Percentiles rank a stretch among this genome's conserved stretches.
These are phyloP conservation scores for Karalla daura DNA, from an alignment of 2,797 vertebrate genomes.

Conservation along the genomic window DNA sequence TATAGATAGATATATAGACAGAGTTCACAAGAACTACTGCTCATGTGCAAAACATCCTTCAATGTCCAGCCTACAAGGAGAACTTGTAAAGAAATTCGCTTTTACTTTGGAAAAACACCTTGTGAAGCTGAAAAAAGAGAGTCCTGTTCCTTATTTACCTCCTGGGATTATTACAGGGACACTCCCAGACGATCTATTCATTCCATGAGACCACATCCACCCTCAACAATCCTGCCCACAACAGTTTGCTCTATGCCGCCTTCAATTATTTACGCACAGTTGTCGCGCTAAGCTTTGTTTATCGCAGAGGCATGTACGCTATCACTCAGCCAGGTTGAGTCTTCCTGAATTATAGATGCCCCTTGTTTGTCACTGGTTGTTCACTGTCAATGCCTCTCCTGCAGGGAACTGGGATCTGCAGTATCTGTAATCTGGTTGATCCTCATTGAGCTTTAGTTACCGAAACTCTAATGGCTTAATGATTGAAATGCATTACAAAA, in stretches of 20 bases:
- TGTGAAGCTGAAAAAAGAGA: no score
- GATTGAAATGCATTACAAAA: constrained; percentile 56
- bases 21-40: no score
- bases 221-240: neutral
- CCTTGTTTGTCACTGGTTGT: constrained; percentile 61
- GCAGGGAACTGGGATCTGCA: constrained; percentile 26
- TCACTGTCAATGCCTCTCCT: constrained; percentile 38
- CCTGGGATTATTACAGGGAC: neutral
- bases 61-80: no score
- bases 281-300: constrained; percentile 63
- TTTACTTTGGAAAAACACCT: no score
- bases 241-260: constrained; percentile 16
- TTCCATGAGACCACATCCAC: constrained; percentile 3
- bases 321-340: constrained; percentile 50
- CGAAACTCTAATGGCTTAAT: constrained; percentile 52
- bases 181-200: neutral
- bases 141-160: no score
- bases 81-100: no score
- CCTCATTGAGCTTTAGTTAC: constrained; percentile 58
- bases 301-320: constrained; percentile 35
- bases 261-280: constrained; percentile 65
- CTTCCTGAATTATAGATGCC: constrained; percentile 67
- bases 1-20: no score
- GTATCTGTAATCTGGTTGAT: constrained; percentile 61
- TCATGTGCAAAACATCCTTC: no score